Conservation (phyloP, 2,113 vertebrate genomes). For the Triplophysa dalaica region DNA sequence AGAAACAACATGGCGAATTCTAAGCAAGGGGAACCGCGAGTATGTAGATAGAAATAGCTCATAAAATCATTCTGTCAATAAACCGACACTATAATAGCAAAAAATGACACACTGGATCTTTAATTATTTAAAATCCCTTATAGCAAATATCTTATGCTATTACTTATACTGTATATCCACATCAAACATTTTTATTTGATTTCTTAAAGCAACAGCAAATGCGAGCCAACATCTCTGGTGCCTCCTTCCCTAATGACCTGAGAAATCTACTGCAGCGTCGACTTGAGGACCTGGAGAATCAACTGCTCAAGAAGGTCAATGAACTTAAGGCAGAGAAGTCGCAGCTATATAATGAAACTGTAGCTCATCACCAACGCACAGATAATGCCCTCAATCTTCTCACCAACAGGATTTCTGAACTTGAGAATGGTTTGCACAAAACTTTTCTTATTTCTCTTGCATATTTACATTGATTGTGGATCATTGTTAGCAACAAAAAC, state of each 20-base stretch:
- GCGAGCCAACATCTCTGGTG: constrained; percentile 80
- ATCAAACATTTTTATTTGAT: not conserved
- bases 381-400: constrained; percentile 86
- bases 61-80: too few relatives aligned
- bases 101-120: too few relatives aligned
- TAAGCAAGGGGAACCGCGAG: too few relatives aligned
- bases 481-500: not conserved
- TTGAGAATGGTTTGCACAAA: constrained; percentile 84
- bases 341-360: constrained; percentile 88
- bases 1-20: too few relatives aligned
- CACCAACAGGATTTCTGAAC: constrained; percentile 87
- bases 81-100: too few relatives aligned
- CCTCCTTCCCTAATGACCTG: constrained; percentile 83
- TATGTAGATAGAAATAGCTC: too few relatives aligned
- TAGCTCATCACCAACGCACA: constrained; percentile 85
- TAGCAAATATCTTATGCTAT: too few relatives aligned
- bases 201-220: constrained; percentile 82
- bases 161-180: not conserved
- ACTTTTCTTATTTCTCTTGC: not conserved
- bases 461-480: not conserved
- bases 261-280: constrained; percentile 88
- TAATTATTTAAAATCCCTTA: too few relatives aligned
- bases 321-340: constrained; percentile 92
- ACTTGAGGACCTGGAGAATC: constrained; percentile 88
- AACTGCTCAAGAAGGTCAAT: constrained; percentile 88